A percentile compares a stretch with the other conserved stretches of the same genome.
phyloP scores from a whole-genome alignment of 2,888 invertebrate species.

The Spicauda simplicius region DNA sequence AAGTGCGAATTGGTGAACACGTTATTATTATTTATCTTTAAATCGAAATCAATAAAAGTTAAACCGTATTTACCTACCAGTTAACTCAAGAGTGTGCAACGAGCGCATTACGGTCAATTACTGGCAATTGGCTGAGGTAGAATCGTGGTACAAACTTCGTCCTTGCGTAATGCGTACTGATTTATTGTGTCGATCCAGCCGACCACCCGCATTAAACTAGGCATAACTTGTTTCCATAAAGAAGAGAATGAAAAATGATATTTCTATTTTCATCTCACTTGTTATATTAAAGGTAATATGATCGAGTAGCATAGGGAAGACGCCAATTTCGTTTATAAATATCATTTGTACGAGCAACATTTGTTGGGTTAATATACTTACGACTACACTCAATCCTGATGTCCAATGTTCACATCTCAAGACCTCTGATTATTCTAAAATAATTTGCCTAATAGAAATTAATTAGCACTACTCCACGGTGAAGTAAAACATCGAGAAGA shows the following conservation, averaged over 20 bases:
- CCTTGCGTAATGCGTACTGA: constrained; percentile 25
- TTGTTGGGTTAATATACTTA: not conserved
- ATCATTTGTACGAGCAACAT: not conserved
- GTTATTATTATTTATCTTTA: too few species aligned
- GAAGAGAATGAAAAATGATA: not conserved
- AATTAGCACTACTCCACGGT: too few species aligned
- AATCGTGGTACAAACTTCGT: constrained; percentile 1
- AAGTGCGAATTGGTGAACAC: too few species aligned
- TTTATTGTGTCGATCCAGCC: constrained; percentile 4
- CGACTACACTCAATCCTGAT: too few species aligned
- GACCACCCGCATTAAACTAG: constrained; percentile 20
- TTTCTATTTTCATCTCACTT: too few species aligned
- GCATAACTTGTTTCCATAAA: not conserved
- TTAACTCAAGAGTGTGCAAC: not conserved
- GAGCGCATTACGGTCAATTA: not conserved
- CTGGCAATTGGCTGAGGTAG: constrained; percentile 17
- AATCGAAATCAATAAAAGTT: not conserved
- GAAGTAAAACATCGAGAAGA: too few species aligned
- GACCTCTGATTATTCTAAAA: too few species aligned
- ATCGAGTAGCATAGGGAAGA: too few species aligned
- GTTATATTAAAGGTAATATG: too few species aligned
- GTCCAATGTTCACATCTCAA: too few species aligned
- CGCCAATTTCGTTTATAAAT: not conserved
- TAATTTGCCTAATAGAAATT: too few species aligned
- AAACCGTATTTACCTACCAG: too few species aligned